Evolutionary conservation across 1,140 invertebrate genomes (phyloP).

Genomic region (Hermatobates lingyangjiaoensis): DNA sequence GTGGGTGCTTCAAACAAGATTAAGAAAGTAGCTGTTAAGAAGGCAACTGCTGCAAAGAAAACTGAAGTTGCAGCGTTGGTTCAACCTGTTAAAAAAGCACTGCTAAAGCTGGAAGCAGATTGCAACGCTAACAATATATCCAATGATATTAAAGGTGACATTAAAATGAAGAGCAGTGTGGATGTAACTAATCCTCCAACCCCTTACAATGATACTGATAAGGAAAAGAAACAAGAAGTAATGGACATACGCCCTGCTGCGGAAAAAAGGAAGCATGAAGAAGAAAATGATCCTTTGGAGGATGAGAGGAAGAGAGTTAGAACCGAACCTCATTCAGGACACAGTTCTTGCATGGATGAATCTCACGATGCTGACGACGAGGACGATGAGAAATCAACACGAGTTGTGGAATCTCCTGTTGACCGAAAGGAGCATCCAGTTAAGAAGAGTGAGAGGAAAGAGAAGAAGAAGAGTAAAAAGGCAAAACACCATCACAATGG

Average conservation of each 20-base stretch:
- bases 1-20: neutral
- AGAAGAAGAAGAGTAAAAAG: constrained; percentile 15
- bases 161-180: too few relatives aligned
- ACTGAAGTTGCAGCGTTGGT: too few relatives aligned
- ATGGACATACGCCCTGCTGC: neutral
- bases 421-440: constrained; percentile 3
- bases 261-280: constrained; percentile 1
- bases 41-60: too few relatives aligned
- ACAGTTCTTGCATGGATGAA: neutral
- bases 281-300: neutral
- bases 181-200: too few relatives aligned
- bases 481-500: constrained; percentile 20
- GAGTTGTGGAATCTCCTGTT: constrained; percentile 1
- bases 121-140: too few relatives aligned
- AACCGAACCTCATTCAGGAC: neutral
- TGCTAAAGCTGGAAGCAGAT: too few relatives aligned
- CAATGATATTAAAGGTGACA: too few relatives aligned
- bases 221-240: too few relatives aligned
- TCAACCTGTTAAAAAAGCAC: too few relatives aligned
- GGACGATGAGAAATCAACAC: neutral
- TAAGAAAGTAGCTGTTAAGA: too few relatives aligned
- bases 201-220: too few relatives aligned
- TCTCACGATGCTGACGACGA: constrained; percentile 7
- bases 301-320: neutral
- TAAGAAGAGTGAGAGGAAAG: constrained; percentile 9